Conservation (phyloP, 2,888 invertebrate genomes). For the Ptychoptera contaminata region DNA sequence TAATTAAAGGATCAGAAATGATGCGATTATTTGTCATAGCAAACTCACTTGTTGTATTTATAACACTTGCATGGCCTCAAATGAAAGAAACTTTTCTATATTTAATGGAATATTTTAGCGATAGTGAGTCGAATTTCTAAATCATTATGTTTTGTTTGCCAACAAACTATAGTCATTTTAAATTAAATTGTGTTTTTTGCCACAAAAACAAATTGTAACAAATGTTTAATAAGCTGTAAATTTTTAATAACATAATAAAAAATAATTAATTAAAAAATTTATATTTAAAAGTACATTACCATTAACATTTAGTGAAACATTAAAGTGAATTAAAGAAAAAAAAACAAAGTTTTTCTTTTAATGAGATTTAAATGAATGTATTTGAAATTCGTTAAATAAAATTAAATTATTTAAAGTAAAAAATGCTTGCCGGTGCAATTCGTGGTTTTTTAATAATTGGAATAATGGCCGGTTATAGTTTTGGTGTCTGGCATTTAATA, state of each 20-base stretch:
- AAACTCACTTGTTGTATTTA: conserved; percentile 54
- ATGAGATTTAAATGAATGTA: too few species aligned
- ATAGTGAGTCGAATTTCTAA: conserved; percentile 13
- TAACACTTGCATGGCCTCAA: conserved; percentile 59
- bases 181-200: not conserved
- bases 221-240: conserved; percentile 1
- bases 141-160: not conserved
- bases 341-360: not conserved
- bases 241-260: not conserved
- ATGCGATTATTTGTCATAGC: conserved; percentile 69
- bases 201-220: not conserved
- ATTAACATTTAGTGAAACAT: not conserved
- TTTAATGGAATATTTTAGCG: conserved; percentile 35
- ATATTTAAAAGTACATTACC: not conserved
- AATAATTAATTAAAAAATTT: not conserved
- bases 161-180: conserved; percentile 1
- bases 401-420: too few species aligned
- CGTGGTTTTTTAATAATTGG: conserved; percentile 47
- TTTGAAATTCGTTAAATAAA: conserved; percentile 6
- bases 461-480: conserved; percentile 56
- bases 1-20: conserved; percentile 45
- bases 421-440: conserved; percentile 46
- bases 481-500: conserved; percentile 53
- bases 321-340: conserved; percentile 2
- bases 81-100: conserved; percentile 41